Evolutionary conservation across 23 tunicate species (phyloP), one percentile per base, ranked within the genome.

Genomic region (Corella eumyota): DNA sequence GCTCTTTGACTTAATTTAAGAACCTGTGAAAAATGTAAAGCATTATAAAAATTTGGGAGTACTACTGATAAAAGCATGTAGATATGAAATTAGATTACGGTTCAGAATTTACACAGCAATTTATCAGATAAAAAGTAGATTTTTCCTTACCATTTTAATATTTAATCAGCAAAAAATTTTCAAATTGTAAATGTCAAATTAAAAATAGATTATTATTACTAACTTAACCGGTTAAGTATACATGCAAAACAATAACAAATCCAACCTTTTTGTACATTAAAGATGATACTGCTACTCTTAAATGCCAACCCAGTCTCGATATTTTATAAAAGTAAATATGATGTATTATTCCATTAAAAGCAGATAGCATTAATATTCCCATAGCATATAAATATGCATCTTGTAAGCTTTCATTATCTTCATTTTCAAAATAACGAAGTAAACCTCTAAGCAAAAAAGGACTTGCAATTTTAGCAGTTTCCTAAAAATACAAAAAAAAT

Each of bases 221-320:
- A n/a, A n/a, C n/a, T n/a, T n/a, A n/a, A n/a, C n/a, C n/a, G n/a
- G n/a, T n/a, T n/a, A n/a, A n/a, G n/a, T n/a, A n/a, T n/a, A n/a
- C n/a, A n/a, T n/a, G n/a, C n/a, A 51, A 51, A 7, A 19, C 22
- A 5, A 19, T 6, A 51, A 51, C 20, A 51, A 7, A 7, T 51
- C 45, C 34, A 62, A 92, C 85, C 62, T 92, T 92, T 60, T 92
- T 66, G 74, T 77, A 92, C 94, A 92, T 92, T 22, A 92, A 46
- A 15, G 81, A 80, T 55, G 73, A 75, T 17, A 50, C 51, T 23
- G 97, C 78, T 0, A 58, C 67, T 62, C 83, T 45, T 6, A 77
- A 58, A 56, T 80, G 88, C 97, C 83, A 73, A 25, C 97, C 97
- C 0, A 80, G 2, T 29, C 47, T 68, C 49, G 55, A 68, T 2